Percentiles rank a stretch among this genome's conserved stretches.
These are phyloP conservation scores for Taenaris catops DNA, from an alignment of 2,888 invertebrate genomes.

Conservation along the genomic window DNA sequence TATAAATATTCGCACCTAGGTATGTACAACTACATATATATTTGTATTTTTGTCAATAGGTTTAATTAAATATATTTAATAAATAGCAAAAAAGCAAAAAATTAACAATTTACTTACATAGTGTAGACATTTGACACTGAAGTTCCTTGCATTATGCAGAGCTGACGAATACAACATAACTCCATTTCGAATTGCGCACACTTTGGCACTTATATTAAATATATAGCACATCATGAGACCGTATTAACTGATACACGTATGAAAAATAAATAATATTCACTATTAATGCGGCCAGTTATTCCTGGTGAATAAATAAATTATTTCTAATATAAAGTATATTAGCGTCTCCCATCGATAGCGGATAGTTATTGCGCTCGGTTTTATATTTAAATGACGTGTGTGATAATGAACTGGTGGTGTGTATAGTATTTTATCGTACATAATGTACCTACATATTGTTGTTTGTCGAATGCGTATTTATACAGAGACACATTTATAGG, in stretches of 20 bases:
- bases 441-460: conserved; percentile 18
- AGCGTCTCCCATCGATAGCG: conserved; percentile 23
- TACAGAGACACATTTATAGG: conserved; percentile 10
- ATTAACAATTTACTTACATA: conserved; percentile 16
- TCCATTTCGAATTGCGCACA: conserved; percentile 19
- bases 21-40: no score
- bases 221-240: conserved; percentile 20
- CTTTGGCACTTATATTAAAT: conserved; percentile 20
- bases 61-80: no score
- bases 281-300: no score
- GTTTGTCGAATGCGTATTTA: conserved; percentile 17
- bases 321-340: conserved; percentile 8
- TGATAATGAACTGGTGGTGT: conserved; percentile 33
- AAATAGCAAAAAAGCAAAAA: no score
- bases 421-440: conserved; percentile 21
- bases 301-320: no score
- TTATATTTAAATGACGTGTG: conserved; percentile 24
- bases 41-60: no score
- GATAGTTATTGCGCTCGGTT: conserved; percentile 19
- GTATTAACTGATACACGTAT: no score
- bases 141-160: conserved; percentile 36
- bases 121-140: conserved; percentile 43
- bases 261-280: no score
- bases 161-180: conserved; percentile 20
- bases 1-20: no score